These are phyloP conservation scores for Rallus crepitans DNA, from an alignment of 2,797 vertebrate genomes.

Conservation along the genomic window DNA sequence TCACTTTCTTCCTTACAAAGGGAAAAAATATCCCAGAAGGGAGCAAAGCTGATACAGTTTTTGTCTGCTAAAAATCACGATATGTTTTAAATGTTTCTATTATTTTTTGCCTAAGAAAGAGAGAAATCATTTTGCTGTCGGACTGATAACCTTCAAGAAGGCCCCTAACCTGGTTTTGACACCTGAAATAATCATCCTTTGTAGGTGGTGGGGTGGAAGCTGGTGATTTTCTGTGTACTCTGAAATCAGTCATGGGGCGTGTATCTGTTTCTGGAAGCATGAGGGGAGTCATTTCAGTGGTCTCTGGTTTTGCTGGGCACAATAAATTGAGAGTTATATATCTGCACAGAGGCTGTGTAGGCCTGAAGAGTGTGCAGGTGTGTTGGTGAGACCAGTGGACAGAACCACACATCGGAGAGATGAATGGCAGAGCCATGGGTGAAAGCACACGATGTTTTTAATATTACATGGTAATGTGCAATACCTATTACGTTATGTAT, in stretches of 20 bases:
- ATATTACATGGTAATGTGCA: background rate
- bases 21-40: conserved; percentile 34
- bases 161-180: background rate
- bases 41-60: conserved; percentile 30
- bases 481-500: background rate
- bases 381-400: background rate
- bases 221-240: background rate
- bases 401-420: background rate
- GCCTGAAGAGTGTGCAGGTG: background rate
- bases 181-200: background rate
- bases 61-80: background rate
- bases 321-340: background rate
- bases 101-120: background rate
- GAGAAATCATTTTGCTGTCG: background rate
- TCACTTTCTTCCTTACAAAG: conserved; percentile 44
- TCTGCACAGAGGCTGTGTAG: background rate
- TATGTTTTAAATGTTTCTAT: background rate
- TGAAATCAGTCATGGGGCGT: background rate
- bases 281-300: background rate
- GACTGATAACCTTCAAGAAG: background rate
- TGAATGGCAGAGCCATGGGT: background rate
- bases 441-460: background rate
- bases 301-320: background rate
- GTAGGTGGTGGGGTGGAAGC: background rate
- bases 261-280: background rate